Percentiles rank a stretch among this genome's conserved stretches.
Evolutionary conservation across 2,113 vertebrate species (phyloP).

Genomic region (Mionectes macconnelli): DNA sequence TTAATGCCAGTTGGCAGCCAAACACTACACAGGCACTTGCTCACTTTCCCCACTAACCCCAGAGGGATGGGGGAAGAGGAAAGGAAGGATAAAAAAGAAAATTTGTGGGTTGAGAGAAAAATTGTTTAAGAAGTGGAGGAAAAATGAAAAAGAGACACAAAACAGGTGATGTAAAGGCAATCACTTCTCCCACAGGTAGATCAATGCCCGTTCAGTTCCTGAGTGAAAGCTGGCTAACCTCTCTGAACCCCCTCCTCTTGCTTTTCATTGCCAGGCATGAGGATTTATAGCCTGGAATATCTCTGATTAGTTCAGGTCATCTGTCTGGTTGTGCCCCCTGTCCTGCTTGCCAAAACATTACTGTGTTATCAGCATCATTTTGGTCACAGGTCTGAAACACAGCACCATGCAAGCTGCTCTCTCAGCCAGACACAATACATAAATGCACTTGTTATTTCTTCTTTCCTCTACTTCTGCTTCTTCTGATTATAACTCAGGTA

Average conservation of each 20-base stretch:
- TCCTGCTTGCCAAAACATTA: background rate
- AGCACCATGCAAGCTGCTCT: background rate
- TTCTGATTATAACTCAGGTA: background rate
- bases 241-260: fast-evolving
- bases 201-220: background rate
- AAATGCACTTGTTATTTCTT: background rate
- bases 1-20: background rate
- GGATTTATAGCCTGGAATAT: background rate
- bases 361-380: background rate
- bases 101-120: background rate
- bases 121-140: background rate
- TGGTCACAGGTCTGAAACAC: background rate
- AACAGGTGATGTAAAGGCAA: background rate
- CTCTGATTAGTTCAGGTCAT: background rate
- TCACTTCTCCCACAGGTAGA: background rate
- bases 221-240: background rate
- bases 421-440: background rate
- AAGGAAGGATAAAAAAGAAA: background rate
- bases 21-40: background rate
- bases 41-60: fast-evolving
- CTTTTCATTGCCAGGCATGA: background rate
- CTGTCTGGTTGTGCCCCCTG: background rate
- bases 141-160: background rate
- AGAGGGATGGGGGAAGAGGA: background rate
- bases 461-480: background rate